phyloP scores from a whole-genome alignment of 2,888 invertebrate species.

The Morpho helenor region DNA sequence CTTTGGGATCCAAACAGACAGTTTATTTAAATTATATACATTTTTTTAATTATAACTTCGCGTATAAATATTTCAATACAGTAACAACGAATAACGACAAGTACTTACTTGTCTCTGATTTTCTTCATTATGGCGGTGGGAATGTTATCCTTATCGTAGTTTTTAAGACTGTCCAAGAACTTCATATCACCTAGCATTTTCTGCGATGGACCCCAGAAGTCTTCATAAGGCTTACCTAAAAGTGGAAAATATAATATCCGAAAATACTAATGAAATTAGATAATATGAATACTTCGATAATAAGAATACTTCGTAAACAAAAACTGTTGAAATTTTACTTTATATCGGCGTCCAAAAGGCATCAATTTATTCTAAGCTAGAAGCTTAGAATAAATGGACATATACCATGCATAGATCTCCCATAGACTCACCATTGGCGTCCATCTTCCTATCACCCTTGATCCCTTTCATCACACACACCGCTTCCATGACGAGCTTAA shows the following conservation, averaged over 20 bases:
- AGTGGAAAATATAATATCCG: not conserved
- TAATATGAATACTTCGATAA: too few relatives aligned
- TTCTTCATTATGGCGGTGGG: slow-evolving; percentile 90
- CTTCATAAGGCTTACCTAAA: slow-evolving; percentile 89
- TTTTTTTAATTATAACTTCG: too few relatives aligned
- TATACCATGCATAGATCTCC: too few relatives aligned
- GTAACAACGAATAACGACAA: not conserved
- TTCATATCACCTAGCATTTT: slow-evolving; percentile 96
- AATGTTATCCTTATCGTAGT: slow-evolving; percentile 97
- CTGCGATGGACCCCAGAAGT: slow-evolving; percentile 95
- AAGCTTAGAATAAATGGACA: too few relatives aligned
- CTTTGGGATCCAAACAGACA: too few relatives aligned
- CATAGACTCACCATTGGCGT: slow-evolving; percentile 84
- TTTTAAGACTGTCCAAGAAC: slow-evolving; percentile 92
- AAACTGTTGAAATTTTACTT: too few relatives aligned
- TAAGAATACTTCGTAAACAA: too few relatives aligned
- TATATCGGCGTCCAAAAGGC: too few relatives aligned
- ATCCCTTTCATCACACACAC: slow-evolving; percentile 95
- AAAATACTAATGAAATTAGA: too few relatives aligned
- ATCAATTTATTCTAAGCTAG: too few relatives aligned
- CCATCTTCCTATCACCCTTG: slow-evolving; percentile 94
- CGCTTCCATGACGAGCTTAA: slow-evolving; percentile 91
- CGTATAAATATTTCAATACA: too few relatives aligned
- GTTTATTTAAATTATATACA: too few relatives aligned
- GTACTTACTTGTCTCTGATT: slow-evolving; percentile 89